phyloP scores from a whole-genome alignment of 2,113 vertebrate genomes.

The Leucopsar rothschildi region DNA sequence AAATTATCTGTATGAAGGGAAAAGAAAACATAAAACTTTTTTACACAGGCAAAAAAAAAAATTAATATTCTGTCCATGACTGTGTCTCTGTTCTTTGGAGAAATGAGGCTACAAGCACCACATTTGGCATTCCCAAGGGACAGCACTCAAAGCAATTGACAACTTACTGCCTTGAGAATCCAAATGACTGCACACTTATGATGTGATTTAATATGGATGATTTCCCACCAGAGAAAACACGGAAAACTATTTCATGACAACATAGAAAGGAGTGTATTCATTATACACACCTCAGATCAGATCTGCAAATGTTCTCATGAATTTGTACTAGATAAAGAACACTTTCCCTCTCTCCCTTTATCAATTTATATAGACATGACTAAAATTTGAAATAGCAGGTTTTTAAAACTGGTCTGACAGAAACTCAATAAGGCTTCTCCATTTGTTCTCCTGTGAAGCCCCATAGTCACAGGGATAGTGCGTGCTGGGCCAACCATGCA shows the following conservation, averaged over 20 bases:
- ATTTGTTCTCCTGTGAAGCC: background rate
- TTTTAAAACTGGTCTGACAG: background rate
- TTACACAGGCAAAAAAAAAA: background rate
- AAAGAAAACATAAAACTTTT: background rate
- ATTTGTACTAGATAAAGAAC: background rate
- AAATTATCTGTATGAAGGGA: background rate
- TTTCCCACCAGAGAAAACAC: background rate
- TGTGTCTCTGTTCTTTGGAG: background rate
- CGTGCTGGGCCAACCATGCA: accelerated
- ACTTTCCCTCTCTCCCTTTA: background rate
- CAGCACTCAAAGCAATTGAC: background rate
- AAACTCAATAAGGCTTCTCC: background rate
- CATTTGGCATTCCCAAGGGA: background rate
- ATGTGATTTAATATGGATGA: background rate
- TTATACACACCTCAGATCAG: background rate
- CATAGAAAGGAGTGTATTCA: background rate
- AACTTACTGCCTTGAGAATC: background rate
- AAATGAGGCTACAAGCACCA: background rate
- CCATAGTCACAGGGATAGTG: accelerated
- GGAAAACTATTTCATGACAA: background rate
- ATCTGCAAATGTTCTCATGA: background rate
- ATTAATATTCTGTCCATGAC: background rate
- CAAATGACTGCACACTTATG: background rate
- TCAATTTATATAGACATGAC: background rate
- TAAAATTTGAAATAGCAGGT: background rate